Evolutionary conservation across 1,140 invertebrate species (phyloP).

Genomic region (Drosophila pachea): DNA sequence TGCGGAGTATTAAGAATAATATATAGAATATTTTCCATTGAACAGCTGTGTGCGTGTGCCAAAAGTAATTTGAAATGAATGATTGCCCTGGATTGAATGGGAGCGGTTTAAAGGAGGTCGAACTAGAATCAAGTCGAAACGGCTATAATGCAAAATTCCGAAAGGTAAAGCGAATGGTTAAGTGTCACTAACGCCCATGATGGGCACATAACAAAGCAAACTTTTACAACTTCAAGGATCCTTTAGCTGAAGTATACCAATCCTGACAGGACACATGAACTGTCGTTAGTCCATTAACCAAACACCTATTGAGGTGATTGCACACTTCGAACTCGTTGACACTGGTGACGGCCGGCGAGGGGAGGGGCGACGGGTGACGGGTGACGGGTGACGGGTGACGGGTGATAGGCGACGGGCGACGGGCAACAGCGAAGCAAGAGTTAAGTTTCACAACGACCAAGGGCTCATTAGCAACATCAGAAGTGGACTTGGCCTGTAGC

Average conservation of each 20-base stretch:
- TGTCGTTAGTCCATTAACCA: constrained; percentile 34
- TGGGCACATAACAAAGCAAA: constrained; percentile 10
- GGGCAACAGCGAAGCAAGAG: constrained; percentile 7
- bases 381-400: too few species aligned
- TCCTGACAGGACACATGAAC: constrained; percentile 6
- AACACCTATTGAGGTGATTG: constrained; percentile 32
- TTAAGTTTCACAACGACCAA: constrained; percentile 31
- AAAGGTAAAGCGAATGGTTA: too few species aligned
- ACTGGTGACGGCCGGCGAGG: too few species aligned
- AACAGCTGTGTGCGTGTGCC: too few species aligned
- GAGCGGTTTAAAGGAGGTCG: too few species aligned
- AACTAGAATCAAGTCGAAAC: background rate
- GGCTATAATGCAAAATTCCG: too few species aligned
- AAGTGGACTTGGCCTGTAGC: constrained; percentile 31
- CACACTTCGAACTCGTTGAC: constrained; percentile 15
- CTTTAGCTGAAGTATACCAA: constrained; percentile 3
- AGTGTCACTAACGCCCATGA: background rate
- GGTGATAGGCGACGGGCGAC: too few species aligned
- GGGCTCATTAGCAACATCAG: constrained; percentile 39
- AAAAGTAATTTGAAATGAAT: too few species aligned
- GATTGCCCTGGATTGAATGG: too few species aligned
- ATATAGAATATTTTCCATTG: too few species aligned
- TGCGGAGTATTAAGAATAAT: too few species aligned
- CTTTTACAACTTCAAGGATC: constrained; percentile 6
- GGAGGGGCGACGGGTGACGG: too few species aligned